These are phyloP conservation scores for Trichomalopsis sarcophagae DNA, from an alignment of 1,140 invertebrate genomes.

Conservation along the genomic window DNA sequence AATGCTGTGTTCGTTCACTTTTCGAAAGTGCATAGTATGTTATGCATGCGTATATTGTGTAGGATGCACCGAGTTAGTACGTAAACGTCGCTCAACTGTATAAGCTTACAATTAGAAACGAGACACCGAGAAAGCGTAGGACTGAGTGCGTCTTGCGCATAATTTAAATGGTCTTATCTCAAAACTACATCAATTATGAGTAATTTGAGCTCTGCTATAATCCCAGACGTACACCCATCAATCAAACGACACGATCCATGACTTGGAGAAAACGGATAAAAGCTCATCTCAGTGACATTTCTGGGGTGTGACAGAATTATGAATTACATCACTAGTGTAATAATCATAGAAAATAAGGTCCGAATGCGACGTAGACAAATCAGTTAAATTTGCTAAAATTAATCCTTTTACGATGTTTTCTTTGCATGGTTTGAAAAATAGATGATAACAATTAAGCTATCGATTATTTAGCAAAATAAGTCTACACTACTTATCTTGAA, in stretches of 20 bases:
- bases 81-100: too few relatives aligned
- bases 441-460: too few relatives aligned
- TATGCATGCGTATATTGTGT: neutral
- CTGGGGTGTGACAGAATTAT: neutral
- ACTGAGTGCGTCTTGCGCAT: neutral
- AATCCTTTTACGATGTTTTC: too few relatives aligned
- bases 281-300: neutral
- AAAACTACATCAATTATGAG: neutral
- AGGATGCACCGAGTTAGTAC: neutral
- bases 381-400: too few relatives aligned
- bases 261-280: neutral
- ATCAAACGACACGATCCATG: neutral
- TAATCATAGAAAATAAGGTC: too few relatives aligned
- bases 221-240: neutral
- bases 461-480: too few relatives aligned
- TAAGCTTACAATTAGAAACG: too few relatives aligned
- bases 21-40: neutral
- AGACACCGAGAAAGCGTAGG: too few relatives aligned
- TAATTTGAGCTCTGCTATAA: neutral
- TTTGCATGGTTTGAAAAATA: too few relatives aligned
- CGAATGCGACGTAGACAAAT: too few relatives aligned
- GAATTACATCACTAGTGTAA: neutral
- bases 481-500: too few relatives aligned
- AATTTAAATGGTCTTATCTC: neutral
- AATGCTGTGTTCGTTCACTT: neutral